Evolutionary conservation across 2,797 vertebrate genomes (phyloP), one percentile per base, ranked within the genome.

Genomic region (Phyllotis vaccarum): DNA sequence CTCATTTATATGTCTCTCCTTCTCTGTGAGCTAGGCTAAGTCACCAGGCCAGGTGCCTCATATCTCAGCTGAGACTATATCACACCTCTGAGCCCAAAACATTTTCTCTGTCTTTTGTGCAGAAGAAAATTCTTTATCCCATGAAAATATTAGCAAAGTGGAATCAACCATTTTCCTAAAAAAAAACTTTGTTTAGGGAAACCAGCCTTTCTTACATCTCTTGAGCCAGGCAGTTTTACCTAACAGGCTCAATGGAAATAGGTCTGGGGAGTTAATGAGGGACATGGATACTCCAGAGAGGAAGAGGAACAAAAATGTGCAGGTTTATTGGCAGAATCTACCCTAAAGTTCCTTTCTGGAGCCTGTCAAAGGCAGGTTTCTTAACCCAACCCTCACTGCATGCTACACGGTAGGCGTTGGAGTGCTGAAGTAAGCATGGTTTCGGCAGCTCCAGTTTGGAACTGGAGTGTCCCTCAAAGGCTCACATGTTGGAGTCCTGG

Each of bases 211-310:
- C 46, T 14, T 43, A 5, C 1, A 43, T 24, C 4, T 13, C 66
- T 11, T 19, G 29, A 17, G 17, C 7, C 2, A 66, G 19, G 54
- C 52, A 75, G 72, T 29, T 87, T 82, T 58, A 79, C 7, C 24
- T n/a, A 56, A 64, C 3, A 40, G 24, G 27, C 6, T 52, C 76
- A 86, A 5, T 7, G 22, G 37, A 31, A 60, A 31, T n/a, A n/a
- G 37, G n/a, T 5, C 2, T 12, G 9, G 40, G 37, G 31, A n/a
- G 5, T 10, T 10, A 3, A 34, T 31, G 40, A 64, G 86, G 19
- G 21, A 5, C 0, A 0, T 6, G 14, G n/a, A n/a, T 12, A 52
- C 5, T 31, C 1, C 31, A 40, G 24, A 17, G 10, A 12, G 27
- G 43, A 3, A 62, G 6, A 31, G 5, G 5, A 24, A 27, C 1